Percentiles rank a stretch among this genome's conserved stretches.
Conservation (phyloP, 2,113 vertebrate genomes). For the Lepidothrix coronata region DNA sequence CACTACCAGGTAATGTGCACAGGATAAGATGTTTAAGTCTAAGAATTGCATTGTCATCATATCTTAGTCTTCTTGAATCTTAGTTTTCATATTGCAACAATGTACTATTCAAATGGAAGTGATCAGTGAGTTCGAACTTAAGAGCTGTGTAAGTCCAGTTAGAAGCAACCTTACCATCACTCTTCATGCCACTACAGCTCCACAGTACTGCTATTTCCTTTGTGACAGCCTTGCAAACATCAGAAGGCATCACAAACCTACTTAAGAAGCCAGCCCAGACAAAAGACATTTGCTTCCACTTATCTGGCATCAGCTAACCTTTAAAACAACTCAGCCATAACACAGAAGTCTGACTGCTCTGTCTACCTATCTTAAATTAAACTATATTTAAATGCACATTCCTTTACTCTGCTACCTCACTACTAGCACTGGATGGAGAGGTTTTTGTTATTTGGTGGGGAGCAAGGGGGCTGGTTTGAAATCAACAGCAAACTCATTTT, state of each 20-base stretch:
- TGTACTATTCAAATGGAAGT: neutral
- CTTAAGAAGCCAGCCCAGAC: neutral
- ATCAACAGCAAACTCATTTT: neutral
- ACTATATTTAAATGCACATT: neutral
- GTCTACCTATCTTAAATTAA: neutral
- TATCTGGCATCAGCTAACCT: neutral
- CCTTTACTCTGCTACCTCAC: neutral
- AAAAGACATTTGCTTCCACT: neutral
- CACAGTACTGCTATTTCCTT: neutral
- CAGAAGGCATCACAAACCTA: neutral
- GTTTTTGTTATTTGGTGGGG: neutral
- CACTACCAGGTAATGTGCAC: rapidly evolving
- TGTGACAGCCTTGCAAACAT: neutral
- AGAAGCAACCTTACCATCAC: neutral
- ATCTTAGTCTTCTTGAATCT: neutral
- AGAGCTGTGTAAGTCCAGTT: neutral
- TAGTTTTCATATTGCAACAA: neutral
- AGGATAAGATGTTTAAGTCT: neutral
- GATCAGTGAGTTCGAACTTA: neutral
- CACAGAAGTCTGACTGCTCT: neutral
- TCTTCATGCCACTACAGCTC: neutral
- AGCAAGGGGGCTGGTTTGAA: neutral
- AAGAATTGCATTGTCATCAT: neutral
- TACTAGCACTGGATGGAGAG: neutral
- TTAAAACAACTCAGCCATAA: neutral